Evolutionary conservation across 2,113 vertebrate species (phyloP).

Genomic region (Hippocampus mohnikei): DNA sequence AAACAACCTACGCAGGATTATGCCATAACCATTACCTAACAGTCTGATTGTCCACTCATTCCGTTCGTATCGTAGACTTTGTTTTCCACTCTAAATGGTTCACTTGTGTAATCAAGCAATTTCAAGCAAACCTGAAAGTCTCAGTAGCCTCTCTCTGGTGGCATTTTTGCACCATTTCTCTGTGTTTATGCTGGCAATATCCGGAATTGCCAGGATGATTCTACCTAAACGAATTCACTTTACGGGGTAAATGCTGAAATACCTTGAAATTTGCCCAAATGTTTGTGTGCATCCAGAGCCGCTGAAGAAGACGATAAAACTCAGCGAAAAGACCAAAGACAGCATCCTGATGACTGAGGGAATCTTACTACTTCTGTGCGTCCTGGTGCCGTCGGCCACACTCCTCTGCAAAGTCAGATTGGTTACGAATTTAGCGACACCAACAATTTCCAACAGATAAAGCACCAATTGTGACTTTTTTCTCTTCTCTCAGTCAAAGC

Average conservation of each 20-base stretch:
- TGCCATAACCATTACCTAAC: slow-evolving; percentile 20
- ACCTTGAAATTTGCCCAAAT: not conserved
- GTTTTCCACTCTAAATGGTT: not conserved
- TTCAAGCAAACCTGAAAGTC: not conserved
- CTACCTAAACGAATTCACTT: no score
- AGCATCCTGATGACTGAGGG: slow-evolving; percentile 68
- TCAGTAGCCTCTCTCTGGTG: not conserved
- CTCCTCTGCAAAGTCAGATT: slow-evolving; percentile 67
- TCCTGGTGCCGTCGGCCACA: slow-evolving; percentile 56
- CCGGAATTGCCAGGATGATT: no score
- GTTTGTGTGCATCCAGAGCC: slow-evolving; percentile 42
- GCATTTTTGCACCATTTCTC: not conserved
- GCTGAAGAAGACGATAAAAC: slow-evolving; percentile 52
- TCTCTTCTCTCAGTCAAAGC: slow-evolving; percentile 53
- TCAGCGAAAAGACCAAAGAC: slow-evolving; percentile 69
- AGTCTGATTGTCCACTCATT: slow-evolving; percentile 22
- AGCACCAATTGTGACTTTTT: not conserved
- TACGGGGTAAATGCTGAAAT: not conserved
- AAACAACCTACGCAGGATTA: slow-evolving; percentile 16
- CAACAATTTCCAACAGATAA: not conserved
- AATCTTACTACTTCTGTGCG: slow-evolving; percentile 63
- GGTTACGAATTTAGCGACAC: not conserved
- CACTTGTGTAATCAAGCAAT: slow-evolving; percentile 21
- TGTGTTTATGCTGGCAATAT: not conserved
- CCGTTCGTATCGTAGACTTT: not conserved